A percentile compares a stretch with the other conserved stretches of the same genome.
These are phyloP conservation scores for Cheumatopsyche charites DNA, from an alignment of 1,140 invertebrate genomes.

Conservation along the genomic window DNA sequence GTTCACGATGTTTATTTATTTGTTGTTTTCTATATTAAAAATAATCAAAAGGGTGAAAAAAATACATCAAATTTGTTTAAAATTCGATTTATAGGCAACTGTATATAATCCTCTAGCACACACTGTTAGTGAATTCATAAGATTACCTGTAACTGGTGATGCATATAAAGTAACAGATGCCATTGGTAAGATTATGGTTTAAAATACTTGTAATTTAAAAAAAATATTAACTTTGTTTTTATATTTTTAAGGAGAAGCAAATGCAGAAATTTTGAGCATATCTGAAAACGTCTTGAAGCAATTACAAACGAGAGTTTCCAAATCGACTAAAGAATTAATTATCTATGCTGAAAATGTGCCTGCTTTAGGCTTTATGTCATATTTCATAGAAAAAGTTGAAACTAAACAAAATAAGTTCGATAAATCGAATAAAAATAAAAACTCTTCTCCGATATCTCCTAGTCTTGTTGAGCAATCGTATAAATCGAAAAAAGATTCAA, in stretches of 20 bases:
- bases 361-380: constrained; percentile 70
- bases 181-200: too few relatives aligned
- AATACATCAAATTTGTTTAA: too few relatives aligned
- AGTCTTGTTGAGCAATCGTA: background rate
- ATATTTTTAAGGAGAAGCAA: background rate
- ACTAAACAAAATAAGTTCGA: background rate
- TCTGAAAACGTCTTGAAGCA: constrained; percentile 61
- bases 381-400: constrained; percentile 57
- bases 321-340: constrained; percentile 68
- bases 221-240: background rate
- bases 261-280: constrained; percentile 62
- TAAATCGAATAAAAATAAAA: too few relatives aligned
- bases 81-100: too few relatives aligned
- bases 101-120: constrained; percentile 84
- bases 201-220: constrained; percentile 11
- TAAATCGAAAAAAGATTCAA: background rate
- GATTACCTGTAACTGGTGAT: constrained; percentile 70
- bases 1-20: background rate
- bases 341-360: constrained; percentile 70
- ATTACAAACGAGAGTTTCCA: constrained; percentile 69
- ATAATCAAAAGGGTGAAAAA: too few relatives aligned
- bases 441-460: too few relatives aligned
- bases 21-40: too few relatives aligned
- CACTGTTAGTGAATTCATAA: constrained; percentile 67
- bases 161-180: constrained; percentile 70